Conservation (phyloP, 1,140 invertebrate species). For the Penaeus indicus region DNA sequence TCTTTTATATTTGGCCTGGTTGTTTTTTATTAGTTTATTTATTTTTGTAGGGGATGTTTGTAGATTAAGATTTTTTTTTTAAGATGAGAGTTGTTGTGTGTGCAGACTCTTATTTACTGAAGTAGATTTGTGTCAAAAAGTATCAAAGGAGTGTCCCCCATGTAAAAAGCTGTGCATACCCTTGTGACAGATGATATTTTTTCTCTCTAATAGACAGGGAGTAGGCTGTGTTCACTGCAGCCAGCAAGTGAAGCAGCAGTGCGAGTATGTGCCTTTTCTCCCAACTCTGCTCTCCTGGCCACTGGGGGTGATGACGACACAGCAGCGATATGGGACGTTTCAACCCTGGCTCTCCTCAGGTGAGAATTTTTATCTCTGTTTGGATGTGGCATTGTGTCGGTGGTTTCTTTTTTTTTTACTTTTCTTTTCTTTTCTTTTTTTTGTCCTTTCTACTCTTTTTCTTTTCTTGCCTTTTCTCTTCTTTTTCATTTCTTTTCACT, state of each 20-base stretch:
- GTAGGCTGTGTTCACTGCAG: slow-evolving; percentile 70
- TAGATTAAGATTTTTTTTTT: too few species aligned
- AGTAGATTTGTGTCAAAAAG: too few species aligned
- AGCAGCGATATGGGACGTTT: slow-evolving; percentile 81
- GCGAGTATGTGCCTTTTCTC: slow-evolving; percentile 79
- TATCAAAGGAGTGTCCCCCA: too few species aligned
- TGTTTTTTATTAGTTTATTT: too few species aligned
- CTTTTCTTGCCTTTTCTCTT: too few species aligned
- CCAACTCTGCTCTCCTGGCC: slow-evolving; percentile 77
- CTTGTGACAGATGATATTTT: neutral
- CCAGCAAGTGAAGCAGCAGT: slow-evolving; percentile 75
- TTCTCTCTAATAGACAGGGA: slow-evolving; percentile 73
- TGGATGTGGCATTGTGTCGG: neutral
- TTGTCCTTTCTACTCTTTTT: too few species aligned
- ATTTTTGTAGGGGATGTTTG: too few species aligned
- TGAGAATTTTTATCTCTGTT: neutral
- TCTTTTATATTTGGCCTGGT: neutral
- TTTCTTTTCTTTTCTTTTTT: too few species aligned
- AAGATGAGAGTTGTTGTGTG: too few species aligned
- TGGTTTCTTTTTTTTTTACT: neutral
- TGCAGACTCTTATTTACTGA: too few species aligned
- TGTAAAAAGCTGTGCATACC: too few species aligned
- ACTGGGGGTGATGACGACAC: slow-evolving; percentile 83
- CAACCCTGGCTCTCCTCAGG: slow-evolving; percentile 68
- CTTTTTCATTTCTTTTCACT: too few species aligned